Conservation (phyloP, 2,797 vertebrate species). For the Mallotus villosus region DNA sequence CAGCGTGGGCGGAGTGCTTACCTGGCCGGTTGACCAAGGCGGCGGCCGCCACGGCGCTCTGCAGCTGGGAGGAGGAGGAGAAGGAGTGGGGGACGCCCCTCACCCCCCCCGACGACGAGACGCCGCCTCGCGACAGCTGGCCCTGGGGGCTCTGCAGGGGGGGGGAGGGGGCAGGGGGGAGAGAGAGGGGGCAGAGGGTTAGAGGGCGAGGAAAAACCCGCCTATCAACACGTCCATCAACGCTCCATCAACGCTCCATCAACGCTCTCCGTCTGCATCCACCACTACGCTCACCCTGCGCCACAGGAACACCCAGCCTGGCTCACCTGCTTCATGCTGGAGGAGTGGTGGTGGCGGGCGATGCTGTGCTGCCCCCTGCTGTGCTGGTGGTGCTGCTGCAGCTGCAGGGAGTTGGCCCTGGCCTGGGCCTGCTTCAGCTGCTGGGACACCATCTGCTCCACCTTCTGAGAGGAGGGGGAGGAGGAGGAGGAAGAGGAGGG, state of each 20-base stretch:
- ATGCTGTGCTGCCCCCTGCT: slow-evolving; percentile 74
- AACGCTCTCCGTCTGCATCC: too few relatives aligned
- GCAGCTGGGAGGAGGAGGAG: slow-evolving; percentile 90
- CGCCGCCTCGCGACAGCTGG: slow-evolving; percentile 82
- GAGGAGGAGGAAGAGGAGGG: slow-evolving; percentile 63
- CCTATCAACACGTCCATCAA: too few relatives aligned
- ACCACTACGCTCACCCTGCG: too few relatives aligned
- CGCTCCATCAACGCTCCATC: too few relatives aligned
- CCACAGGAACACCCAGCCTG: not conserved
- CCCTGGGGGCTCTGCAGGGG: slow-evolving; percentile 70
- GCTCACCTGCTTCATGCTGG: slow-evolving; percentile 84
- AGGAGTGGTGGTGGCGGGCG: slow-evolving; percentile 77
- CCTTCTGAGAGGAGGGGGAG: slow-evolving; percentile 64
- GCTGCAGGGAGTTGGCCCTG: slow-evolving; percentile 66
- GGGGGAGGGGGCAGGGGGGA: not conserved
- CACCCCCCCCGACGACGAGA: slow-evolving; percentile 73
- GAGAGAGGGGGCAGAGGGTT: not conserved
- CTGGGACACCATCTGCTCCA: slow-evolving; percentile 72
- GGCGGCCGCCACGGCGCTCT: slow-evolving; percentile 84
- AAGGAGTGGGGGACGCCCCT: slow-evolving; percentile 88
- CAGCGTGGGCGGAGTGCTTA: slow-evolving; percentile 76
- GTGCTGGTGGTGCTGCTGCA: slow-evolving; percentile 74
- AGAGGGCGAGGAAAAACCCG: too few relatives aligned
- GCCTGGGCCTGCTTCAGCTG: slow-evolving; percentile 72
- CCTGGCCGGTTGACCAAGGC: slow-evolving; percentile 87